These are phyloP conservation scores for Neodiprion pinetum DNA, from an alignment of 1,140 invertebrate species.

Conservation along the genomic window DNA sequence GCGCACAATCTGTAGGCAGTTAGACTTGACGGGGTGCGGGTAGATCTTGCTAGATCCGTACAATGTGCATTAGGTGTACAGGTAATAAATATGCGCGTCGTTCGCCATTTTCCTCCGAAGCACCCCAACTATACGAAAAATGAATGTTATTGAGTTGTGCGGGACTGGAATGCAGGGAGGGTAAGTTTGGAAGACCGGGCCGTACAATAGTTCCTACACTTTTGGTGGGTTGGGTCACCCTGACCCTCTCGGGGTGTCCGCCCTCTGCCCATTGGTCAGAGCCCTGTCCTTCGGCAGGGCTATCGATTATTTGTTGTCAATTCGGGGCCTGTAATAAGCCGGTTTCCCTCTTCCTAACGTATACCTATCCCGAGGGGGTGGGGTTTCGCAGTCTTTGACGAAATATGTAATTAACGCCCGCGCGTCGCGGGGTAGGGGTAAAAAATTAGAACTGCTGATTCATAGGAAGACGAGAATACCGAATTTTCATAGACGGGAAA, in stretches of 20 bases:
- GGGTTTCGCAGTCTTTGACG: conserved; percentile 21
- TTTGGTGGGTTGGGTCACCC: conserved; percentile 4
- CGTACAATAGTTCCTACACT: neutral
- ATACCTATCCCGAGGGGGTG: conserved; percentile 27
- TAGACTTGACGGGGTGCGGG: no score
- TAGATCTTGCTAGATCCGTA: no score
- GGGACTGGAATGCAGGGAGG: neutral
- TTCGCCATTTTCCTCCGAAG: no score
- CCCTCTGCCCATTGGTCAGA: conserved; percentile 49
- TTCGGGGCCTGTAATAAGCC: conserved; percentile 40
- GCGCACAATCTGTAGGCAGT: no score
- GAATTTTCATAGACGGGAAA: neutral
- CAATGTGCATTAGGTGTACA: no score
- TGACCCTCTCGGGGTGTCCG: conserved; percentile 6
- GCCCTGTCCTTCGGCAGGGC: conserved; percentile 32
- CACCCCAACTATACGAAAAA: no score
- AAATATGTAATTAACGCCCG: neutral
- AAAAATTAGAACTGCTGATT: no score
- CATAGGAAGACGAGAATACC: no score
- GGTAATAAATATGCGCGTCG: no score
- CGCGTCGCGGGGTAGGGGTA: no score
- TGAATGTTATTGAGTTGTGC: no score
- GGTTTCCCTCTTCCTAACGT: conserved; percentile 16
- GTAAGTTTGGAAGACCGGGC: conserved; percentile 1
- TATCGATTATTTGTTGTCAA: conserved; percentile 53